These are phyloP conservation scores for Leptodactylus fuscus DNA, from an alignment of 2,113 vertebrate species.

Conservation along the genomic window DNA sequence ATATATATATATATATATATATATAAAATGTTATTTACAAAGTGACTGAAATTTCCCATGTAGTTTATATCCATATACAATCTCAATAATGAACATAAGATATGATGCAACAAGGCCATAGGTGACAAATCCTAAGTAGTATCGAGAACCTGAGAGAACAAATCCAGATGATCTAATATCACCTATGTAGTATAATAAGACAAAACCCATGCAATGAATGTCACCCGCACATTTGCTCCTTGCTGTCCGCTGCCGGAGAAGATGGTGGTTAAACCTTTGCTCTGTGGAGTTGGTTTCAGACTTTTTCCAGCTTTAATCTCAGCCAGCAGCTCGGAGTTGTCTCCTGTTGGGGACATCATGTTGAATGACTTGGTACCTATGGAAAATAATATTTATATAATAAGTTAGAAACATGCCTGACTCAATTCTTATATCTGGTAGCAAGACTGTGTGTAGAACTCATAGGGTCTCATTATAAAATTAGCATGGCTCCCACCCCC, in stretches of 20 bases:
- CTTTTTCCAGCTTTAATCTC: conserved; percentile 97
- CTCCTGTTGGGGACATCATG: conserved; percentile 98
- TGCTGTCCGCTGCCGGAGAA: conserved; percentile 84
- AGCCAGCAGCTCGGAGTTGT: conserved; percentile 96
- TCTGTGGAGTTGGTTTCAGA: conserved; percentile 94
- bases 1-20: no score
- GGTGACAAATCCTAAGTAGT: no score
- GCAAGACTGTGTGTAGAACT: background rate
- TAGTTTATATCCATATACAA: no score
- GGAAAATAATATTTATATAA: background rate
- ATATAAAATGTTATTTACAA: no score
- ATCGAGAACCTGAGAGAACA: no score
- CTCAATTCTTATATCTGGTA: background rate
- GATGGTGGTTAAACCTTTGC: conserved; percentile 92
- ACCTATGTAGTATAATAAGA: background rate
- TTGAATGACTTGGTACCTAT: conserved; percentile 98
- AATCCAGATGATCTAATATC: no score
- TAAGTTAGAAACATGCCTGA: background rate
- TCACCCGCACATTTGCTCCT: conserved; percentile 78
- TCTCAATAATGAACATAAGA: no score
- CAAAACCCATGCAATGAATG: background rate
- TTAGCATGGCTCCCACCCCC: no score
- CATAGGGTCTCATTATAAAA: background rate
- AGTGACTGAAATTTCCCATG: no score
- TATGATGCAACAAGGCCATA: no score